Conservation (phyloP, 2,888 invertebrate species). For the Atherix ibis region DNA sequence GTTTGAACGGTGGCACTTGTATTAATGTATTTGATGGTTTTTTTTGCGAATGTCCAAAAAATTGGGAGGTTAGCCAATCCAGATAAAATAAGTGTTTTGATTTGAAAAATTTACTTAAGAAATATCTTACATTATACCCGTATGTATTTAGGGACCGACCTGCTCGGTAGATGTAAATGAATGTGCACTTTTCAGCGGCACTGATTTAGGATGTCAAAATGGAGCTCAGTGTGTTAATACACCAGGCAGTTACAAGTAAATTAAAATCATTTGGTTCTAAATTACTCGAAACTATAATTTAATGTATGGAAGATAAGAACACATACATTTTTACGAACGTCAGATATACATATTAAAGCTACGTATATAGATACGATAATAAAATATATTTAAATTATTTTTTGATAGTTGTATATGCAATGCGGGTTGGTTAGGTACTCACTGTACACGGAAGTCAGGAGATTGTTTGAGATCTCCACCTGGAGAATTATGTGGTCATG, state of each 20-base stretch:
- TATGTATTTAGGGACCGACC: slow-evolving; percentile 37
- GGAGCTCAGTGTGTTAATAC: slow-evolving; percentile 70
- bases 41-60: slow-evolving; percentile 54
- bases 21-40: slow-evolving; percentile 52
- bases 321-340: too few species aligned
- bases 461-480: slow-evolving; percentile 57
- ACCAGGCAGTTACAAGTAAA: slow-evolving; percentile 57
- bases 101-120: slow-evolving; percentile 10
- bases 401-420: slow-evolving; percentile 53
- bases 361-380: too few species aligned
- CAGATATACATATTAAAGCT: slow-evolving; percentile 2
- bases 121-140: background rate
- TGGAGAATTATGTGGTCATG: slow-evolving; percentile 74
- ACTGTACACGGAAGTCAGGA: slow-evolving; percentile 58
- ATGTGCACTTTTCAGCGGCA: slow-evolving; percentile 62
- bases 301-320: background rate
- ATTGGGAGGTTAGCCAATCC: slow-evolving; percentile 72
- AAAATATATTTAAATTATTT: slow-evolving; percentile 1
- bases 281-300: background rate
- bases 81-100: slow-evolving; percentile 3
- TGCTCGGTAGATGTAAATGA: slow-evolving; percentile 79
- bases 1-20: slow-evolving; percentile 74
- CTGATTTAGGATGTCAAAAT: slow-evolving; percentile 85
- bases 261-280: slow-evolving; percentile 1
- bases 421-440: slow-evolving; percentile 67